Conservation (phyloP, 2,113 vertebrate genomes). For the Myxocyprinus asiaticus region DNA sequence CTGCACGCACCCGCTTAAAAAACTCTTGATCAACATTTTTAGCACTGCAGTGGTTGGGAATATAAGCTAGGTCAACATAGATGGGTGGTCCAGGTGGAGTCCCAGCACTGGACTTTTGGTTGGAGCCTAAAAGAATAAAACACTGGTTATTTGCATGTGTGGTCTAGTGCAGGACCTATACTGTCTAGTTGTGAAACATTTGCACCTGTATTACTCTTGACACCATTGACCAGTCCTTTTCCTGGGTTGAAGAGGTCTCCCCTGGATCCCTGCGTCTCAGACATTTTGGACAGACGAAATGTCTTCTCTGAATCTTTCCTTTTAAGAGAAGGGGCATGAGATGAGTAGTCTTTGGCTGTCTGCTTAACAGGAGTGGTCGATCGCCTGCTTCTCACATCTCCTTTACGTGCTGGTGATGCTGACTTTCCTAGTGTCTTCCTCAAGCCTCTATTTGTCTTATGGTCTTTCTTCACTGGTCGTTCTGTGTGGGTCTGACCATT, state of each 20-base stretch:
- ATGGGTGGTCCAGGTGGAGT: constrained; percentile 80
- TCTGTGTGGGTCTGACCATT: constrained; percentile 83
- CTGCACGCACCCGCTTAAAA: constrained; percentile 89
- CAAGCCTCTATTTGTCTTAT: constrained; percentile 72
- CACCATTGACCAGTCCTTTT: constrained; percentile 83
- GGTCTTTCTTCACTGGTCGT: constrained; percentile 84
- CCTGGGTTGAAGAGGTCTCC: constrained; percentile 77
- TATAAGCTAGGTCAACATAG: constrained; percentile 95
- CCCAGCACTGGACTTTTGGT: constrained; percentile 66
- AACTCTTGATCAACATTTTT: constrained; percentile 97
- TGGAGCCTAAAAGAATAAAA: constrained; percentile 59
- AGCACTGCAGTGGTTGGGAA: constrained; percentile 97
- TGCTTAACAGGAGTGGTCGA: constrained; percentile 87
- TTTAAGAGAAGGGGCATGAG: constrained; percentile 76
- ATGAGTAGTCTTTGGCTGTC: constrained; percentile 73
- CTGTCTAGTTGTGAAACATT: neutral
- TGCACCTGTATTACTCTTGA: constrained; percentile 85
- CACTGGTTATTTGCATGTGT: neutral
- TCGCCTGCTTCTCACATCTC: constrained; percentile 80
- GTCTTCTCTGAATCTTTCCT: constrained; percentile 81
- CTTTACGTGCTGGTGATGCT: constrained; percentile 84
- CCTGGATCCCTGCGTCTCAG: constrained; percentile 72
- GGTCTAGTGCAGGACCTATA: neutral
- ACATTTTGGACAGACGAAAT: constrained; percentile 72
- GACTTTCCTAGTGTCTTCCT: constrained; percentile 82